Evolutionary conservation across 2,888 invertebrate genomes (phyloP), one percentile per base, ranked within the genome.

Genomic region (Venusia cambrica): DNA sequence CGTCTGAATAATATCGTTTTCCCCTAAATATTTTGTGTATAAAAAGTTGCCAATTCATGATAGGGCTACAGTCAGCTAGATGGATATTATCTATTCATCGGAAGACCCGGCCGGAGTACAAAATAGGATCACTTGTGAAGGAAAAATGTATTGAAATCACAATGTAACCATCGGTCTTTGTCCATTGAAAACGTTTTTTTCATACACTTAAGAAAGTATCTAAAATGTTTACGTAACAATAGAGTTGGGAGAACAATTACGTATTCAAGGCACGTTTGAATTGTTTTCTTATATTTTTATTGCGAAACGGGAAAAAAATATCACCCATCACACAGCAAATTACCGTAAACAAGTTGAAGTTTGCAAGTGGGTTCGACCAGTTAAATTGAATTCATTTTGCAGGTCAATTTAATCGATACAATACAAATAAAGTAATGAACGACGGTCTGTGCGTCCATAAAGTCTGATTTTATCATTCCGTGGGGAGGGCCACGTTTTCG

Each of bases 391-490:
- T 57, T 54, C 50, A 56, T 57, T 54, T 50, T 41, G 54, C 24
- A 37, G 27, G 26, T 62, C 69, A 70, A 73, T 77, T 76, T 73
- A 78, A 80, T 78, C 74, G 73, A 78, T 75, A 72, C 65, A 68
- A 62, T 32, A 66, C 62, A 63, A 69, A 76, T 80, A 71, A 83
- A 81, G 79, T 84, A 83, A 84, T 83, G 76, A 83, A 81, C 79
- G 72, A 75, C 72, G 62, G 65, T 68, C 57, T 62, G 60, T 39
- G 58, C 72, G 70, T 68, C 73, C 76, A 83, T 85, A 85, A 85
- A 87, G 80, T 72, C 78, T 73, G 83, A 83, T 84, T 85, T 83
- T 83, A 85, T 85, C 81, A 79, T 77, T 65, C 85, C 83, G 65
- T 69, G 48, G 84, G 84, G 84, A 85, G 78, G 65, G 70, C 72